Conservation (phyloP, 2,797 vertebrate genomes). For the Champsocephalus esox region DNA sequence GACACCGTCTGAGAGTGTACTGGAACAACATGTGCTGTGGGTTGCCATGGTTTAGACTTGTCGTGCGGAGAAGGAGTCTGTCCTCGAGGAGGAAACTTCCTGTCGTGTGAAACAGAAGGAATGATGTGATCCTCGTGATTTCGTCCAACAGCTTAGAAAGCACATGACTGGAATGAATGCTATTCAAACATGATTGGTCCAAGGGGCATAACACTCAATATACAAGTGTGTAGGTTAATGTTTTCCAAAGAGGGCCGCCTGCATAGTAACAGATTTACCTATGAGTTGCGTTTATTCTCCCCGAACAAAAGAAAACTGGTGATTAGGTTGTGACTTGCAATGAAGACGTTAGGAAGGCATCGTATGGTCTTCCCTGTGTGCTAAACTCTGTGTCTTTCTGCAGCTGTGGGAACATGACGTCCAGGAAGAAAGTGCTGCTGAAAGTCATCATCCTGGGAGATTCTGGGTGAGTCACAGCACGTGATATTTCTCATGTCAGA, state of each 20-base stretch:
- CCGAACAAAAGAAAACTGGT: background rate
- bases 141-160: constrained; percentile 63
- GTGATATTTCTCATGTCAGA: constrained; percentile 7
- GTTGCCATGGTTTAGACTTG: constrained; percentile 4
- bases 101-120: constrained; percentile 39
- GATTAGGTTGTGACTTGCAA: constrained; percentile 3
- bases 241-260: constrained; percentile 18
- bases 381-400: constrained; percentile 31
- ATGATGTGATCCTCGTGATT: constrained; percentile 74
- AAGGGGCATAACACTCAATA: constrained; percentile 21
- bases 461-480: constrained; percentile 89
- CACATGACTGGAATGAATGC: constrained; percentile 75
- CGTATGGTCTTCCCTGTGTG: background rate
- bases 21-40: background rate
- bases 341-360: constrained; percentile 4
- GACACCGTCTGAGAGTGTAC: background rate
- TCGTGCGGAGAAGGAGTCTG: background rate
- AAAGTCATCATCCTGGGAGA: constrained; percentile 97
- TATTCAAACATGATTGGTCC: constrained; percentile 57
- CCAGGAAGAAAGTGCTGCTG: constrained; percentile 96
- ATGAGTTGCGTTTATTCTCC: constrained; percentile 14
- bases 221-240: constrained; percentile 21
- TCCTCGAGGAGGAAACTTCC: constrained; percentile 29
- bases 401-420: constrained; percentile 90
- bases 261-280: constrained; percentile 12